A percentile compares a stretch with the other conserved stretches of the same genome.
Conservation (phyloP, 2,797 vertebrate genomes). For the Hirundo rustica region DNA sequence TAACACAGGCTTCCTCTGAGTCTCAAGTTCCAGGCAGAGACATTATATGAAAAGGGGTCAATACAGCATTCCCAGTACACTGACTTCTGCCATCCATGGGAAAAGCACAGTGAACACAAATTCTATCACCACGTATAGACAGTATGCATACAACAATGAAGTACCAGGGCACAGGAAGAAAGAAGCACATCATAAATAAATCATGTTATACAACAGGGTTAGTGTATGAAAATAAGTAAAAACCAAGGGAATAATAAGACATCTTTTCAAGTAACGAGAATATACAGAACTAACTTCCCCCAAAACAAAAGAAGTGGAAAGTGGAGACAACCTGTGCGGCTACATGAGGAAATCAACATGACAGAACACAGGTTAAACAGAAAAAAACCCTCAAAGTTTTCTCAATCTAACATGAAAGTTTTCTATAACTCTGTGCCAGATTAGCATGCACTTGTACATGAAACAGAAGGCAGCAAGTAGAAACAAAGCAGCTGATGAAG, state of each 20-base stretch:
- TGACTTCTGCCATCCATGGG: not conserved
- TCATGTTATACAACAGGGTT: not conserved
- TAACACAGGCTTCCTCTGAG: not conserved
- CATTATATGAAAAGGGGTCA: not conserved
- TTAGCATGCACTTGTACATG: not conserved
- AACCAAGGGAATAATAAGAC: not conserved
- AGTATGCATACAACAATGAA: not conserved
- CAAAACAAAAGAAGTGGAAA: not conserved
- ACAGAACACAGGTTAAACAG: not conserved
- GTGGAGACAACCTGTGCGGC: not conserved
- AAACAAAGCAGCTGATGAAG: not conserved
- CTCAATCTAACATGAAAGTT: not conserved
- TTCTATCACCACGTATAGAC: not conserved
- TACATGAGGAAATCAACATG: not conserved
- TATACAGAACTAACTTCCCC: not conserved
- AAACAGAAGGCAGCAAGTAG: not conserved
- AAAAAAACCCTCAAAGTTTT: not conserved
- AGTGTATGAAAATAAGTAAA: not conserved
- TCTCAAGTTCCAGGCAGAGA: not conserved
- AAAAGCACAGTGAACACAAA: not conserved
- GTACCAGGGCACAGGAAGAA: not conserved
- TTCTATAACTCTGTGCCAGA: not conserved
- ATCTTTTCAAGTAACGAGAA: not conserved
- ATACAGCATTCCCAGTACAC: not conserved
- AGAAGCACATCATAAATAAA: not conserved